Evolutionary conservation across 64 coral and sea anemone genomes (phyloP), one percentile per base, ranked within the genome.

Genomic region (Pachyseris speciosa): DNA sequence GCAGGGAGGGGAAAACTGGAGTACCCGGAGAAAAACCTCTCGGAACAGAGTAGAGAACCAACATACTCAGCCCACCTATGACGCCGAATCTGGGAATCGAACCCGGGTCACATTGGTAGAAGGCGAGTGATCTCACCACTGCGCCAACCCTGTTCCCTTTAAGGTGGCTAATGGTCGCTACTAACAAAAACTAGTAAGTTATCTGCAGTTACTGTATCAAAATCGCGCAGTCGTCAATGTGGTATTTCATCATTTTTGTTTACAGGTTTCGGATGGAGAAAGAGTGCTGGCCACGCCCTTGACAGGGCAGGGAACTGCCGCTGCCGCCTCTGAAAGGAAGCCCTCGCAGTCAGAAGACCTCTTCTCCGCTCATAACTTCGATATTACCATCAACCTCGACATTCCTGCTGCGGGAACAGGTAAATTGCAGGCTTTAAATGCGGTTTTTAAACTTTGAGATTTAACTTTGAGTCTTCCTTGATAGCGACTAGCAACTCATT

Each of bases 361-460:
- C 16, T 99, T 99, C 38, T 95, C 94, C 38, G 97, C 97, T 45
- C 97, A 99, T 59, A 92, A 99, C 66, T 99, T 99, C 43, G 97
- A 99, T 66, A 99, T 99, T 49, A 99, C 94, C 60, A 99, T 99
- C 44, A 93, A 99, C 72, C 97, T 99, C 37, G 89, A 99, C 75
- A 92, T 99, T 44, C 94, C 97, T 39, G 75, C 91, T 29, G 94
- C 93, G 31, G 97, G 94, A 36, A 31, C 77, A 55, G 64, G 78
- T 72, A 39, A 43, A 3, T 13, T 9, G 26, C 17, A 13, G 29
- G 1, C 13, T 67, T 26, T 87, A 33, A 24, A 57, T 65, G 27
- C 9, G 26, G 61, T 65, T 24, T 26, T 65, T 2, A 65, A 65
- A 65, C 61, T 65, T 22, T 22, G 7, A 29, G 9, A 65, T 28